These are phyloP conservation scores for Pterostichus madidus DNA, from an alignment of 2,888 invertebrate genomes.

Conservation along the genomic window DNA sequence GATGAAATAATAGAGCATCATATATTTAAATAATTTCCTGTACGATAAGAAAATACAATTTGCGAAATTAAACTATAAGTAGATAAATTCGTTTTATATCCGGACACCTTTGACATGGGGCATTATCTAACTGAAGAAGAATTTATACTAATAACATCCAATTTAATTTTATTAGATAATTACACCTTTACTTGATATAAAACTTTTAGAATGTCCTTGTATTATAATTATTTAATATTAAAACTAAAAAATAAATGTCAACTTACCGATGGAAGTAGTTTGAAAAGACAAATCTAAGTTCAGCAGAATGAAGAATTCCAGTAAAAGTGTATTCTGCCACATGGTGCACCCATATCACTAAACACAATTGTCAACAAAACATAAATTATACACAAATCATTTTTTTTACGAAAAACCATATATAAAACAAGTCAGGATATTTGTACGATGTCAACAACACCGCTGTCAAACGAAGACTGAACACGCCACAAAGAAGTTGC, in stretches of 20 bases:
- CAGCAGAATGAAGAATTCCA: constrained; percentile 56
- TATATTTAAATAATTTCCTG: constrained; percentile 4
- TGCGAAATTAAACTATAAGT: constrained; percentile 24
- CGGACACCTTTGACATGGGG: constrained; percentile 57
- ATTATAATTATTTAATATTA: background rate
- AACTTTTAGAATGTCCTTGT: constrained; percentile 35
- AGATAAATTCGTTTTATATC: constrained; percentile 30
- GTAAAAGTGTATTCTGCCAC: constrained; percentile 54
- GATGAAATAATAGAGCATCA: constrained; percentile 11
- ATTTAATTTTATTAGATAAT: constrained; percentile 63
- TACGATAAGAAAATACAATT: background rate
- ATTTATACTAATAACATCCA: constrained; percentile 52
- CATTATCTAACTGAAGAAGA: constrained; percentile 56
- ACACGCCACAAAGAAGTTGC: constrained; percentile 30
- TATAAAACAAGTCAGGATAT: background rate
- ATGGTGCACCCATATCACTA: constrained; percentile 64
- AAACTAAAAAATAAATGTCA: constrained; percentile 11
- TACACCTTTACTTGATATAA: constrained; percentile 53
- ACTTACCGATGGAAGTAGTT: constrained; percentile 61
- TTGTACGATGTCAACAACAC: constrained; percentile 29
- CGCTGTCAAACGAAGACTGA: constrained; percentile 44
- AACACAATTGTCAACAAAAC: constrained; percentile 43
- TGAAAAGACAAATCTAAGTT: constrained; percentile 53
- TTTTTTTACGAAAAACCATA: constrained; percentile 6
- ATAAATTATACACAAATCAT: constrained; percentile 24